phyloP scores from a whole-genome alignment of 2,113 vertebrate genomes.

The Esox niger region DNA sequence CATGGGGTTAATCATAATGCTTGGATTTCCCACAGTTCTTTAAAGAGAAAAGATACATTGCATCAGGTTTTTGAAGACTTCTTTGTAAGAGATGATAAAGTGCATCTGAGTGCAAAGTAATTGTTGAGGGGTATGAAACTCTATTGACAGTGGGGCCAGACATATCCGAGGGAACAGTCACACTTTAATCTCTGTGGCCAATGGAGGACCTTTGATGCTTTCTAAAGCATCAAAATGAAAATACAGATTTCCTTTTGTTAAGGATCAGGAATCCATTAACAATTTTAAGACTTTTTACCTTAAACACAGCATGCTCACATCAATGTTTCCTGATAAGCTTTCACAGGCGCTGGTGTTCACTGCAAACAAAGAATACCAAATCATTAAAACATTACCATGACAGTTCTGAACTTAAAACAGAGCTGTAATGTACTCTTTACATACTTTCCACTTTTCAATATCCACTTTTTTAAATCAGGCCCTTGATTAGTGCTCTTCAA shows the following conservation, averaged over 20 bases:
- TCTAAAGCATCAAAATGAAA: slow-evolving; percentile 3
- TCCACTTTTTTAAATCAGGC: no score
- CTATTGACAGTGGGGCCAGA: slow-evolving; percentile 6
- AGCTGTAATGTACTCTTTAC: background rate
- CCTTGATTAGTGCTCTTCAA: background rate
- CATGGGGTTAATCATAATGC: background rate
- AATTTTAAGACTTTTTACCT: slow-evolving; percentile 8
- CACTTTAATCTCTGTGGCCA: slow-evolving; percentile 4
- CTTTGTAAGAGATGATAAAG: slow-evolving; percentile 13
- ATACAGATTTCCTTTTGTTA: slow-evolving; percentile 14
- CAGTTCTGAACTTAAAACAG: background rate
- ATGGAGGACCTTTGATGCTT: slow-evolving; percentile 4
- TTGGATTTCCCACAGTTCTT: background rate
- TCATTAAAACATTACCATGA: background rate
- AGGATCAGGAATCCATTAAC: slow-evolving; percentile 19
- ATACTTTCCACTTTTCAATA: slow-evolving; percentile 6
- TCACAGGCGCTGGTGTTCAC: background rate
- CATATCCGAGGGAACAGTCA: background rate
- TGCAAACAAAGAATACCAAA: slow-evolving; percentile 2
- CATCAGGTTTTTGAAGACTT: background rate
- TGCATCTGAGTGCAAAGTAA: slow-evolving; percentile 15
- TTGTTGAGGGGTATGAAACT: background rate
- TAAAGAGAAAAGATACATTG: background rate
- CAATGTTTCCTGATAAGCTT: background rate
- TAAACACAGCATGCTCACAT: background rate